These are phyloP conservation scores for Chrysoperla carnea DNA, from an alignment of 1,140 invertebrate species.

Conservation along the genomic window DNA sequence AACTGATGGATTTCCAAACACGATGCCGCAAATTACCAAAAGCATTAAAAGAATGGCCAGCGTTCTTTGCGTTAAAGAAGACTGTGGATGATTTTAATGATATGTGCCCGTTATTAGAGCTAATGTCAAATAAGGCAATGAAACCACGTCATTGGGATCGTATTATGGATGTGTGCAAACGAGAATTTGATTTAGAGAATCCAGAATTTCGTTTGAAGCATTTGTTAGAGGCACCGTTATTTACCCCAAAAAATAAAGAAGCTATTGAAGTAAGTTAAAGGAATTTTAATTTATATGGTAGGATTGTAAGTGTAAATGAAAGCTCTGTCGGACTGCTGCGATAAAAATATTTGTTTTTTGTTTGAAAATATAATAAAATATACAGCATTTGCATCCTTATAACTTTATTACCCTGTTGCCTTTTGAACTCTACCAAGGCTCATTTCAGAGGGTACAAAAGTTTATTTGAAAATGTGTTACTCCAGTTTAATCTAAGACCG, in stretches of 20 bases:
- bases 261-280: constrained; percentile 63
- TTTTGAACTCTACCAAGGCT: too few species aligned
- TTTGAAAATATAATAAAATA: too few species aligned
- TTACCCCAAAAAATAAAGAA: constrained; percentile 67
- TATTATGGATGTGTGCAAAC: constrained; percentile 80
- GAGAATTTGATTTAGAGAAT: constrained; percentile 79
- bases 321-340: neutral
- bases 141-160: constrained; percentile 91
- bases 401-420: too few species aligned
- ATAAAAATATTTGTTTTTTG: neutral
- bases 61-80: constrained; percentile 87
- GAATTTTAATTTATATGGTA: neutral
- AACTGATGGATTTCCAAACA: constrained; percentile 93
- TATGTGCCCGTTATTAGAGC: constrained; percentile 85
- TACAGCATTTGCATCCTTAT: too few species aligned
- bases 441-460: too few species aligned
- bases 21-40: constrained; percentile 85
- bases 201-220: constrained; percentile 90
- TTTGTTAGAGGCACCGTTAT: constrained; percentile 82
- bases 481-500: too few species aligned
- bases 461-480: too few species aligned
- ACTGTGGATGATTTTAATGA: constrained; percentile 97
- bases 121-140: constrained; percentile 98
- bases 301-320: neutral
- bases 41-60: constrained; percentile 92